Evolutionary conservation across 2,113 vertebrate genomes (phyloP).

Genomic region (Seriola dumerili): DNA sequence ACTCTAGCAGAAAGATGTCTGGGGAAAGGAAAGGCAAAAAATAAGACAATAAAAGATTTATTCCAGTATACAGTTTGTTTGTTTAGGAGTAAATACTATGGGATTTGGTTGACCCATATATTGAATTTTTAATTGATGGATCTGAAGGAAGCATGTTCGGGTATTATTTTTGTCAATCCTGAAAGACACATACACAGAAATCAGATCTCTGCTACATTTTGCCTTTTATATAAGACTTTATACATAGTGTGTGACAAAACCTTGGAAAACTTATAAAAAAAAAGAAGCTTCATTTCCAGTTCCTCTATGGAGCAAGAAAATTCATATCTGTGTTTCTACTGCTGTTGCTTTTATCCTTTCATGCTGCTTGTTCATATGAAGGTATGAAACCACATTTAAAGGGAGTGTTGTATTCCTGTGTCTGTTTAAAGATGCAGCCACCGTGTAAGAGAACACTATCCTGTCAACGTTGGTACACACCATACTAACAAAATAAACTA

Average conservation of each 20-base stretch:
- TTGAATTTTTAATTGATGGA: slow-evolving; percentile 16
- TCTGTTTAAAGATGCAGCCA: slow-evolving; percentile 31
- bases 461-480: neutral
- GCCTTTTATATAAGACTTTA: neutral
- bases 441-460: slow-evolving; percentile 6
- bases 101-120: neutral
- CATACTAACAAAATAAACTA: neutral
- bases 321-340: neutral
- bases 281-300: neutral
- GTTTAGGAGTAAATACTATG: neutral
- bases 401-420: slow-evolving; percentile 10
- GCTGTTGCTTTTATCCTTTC: neutral
- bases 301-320: neutral
- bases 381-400: neutral
- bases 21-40: slow-evolving; percentile 15
- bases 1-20: slow-evolving; percentile 2
- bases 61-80: neutral
- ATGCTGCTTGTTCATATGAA: neutral
- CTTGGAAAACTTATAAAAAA: neutral
- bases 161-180: neutral
- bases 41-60: slow-evolving; percentile 22
- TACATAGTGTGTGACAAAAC: neutral
- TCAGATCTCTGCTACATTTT: neutral
- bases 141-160: neutral
- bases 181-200: neutral